Percentiles rank a stretch among this genome's conserved stretches.
phyloP scores from a whole-genome alignment of 2,888 invertebrate genomes.

The Tortricodes alternella region DNA sequence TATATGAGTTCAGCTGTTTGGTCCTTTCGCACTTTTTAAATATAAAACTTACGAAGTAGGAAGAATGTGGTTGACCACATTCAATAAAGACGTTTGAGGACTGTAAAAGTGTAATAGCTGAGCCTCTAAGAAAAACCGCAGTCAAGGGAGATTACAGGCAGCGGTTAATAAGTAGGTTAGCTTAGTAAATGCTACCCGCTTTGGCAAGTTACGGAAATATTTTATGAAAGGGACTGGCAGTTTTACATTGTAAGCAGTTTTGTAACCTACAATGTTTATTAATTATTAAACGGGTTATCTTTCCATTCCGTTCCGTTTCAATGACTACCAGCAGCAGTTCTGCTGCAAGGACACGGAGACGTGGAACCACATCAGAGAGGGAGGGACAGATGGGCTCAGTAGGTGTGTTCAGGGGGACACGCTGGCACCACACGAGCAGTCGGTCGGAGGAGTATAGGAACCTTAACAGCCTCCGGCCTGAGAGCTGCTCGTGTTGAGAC shows the following conservation, averaged over 20 bases:
- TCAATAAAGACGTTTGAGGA: slow-evolving; percentile 31
- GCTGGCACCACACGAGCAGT: too few species aligned
- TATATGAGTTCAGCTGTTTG: too few species aligned
- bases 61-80: slow-evolving; percentile 36
- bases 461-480: too few species aligned
- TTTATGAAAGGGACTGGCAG: neutral
- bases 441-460: too few species aligned
- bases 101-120: slow-evolving; percentile 23
- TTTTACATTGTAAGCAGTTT: neutral
- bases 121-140: slow-evolving; percentile 24
- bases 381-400: too few species aligned
- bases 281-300: too few species aligned
- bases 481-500: too few species aligned
- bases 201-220: neutral
- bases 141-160: neutral
- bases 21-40: neutral
- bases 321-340: too few species aligned
- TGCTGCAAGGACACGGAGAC: too few species aligned
- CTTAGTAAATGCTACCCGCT: slow-evolving; percentile 17
- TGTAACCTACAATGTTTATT: neutral
- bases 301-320: too few species aligned
- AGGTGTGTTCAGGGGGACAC: too few species aligned
- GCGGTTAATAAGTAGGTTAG: slow-evolving; percentile 9
- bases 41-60: slow-evolving; percentile 32
- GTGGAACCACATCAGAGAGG: too few species aligned